Percentiles rank a stretch among this genome's conserved stretches.
Evolutionary conservation across 2,888 invertebrate genomes (phyloP).

Genomic region (Mythimna impura): DNA sequence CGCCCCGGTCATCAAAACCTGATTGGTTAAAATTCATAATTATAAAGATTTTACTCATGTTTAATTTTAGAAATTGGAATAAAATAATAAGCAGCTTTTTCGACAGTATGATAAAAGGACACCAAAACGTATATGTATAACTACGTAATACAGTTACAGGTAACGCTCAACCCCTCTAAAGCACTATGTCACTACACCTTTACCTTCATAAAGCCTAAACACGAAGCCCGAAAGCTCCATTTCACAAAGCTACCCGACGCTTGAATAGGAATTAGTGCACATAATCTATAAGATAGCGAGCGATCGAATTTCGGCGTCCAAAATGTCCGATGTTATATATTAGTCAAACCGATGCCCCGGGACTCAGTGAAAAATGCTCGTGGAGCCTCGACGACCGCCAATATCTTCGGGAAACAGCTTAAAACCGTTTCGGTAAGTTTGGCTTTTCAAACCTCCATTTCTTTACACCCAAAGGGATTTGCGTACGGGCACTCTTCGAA

Average conservation of each 20-base stretch:
- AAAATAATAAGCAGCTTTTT: background rate
- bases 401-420: constrained; percentile 82
- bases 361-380: constrained; percentile 78
- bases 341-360: constrained; percentile 77
- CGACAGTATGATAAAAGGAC: background rate
- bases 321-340: constrained; percentile 77
- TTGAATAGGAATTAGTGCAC: constrained; percentile 66
- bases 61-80: background rate
- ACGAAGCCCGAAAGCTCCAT: constrained; percentile 33
- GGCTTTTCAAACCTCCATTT: constrained; percentile 79
- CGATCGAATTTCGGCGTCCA: constrained; percentile 66
- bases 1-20: no score
- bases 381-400: constrained; percentile 77
- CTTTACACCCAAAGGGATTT: constrained; percentile 79
- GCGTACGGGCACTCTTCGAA: constrained; percentile 72
- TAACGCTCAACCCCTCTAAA: constrained; percentile 9
- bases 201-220: constrained; percentile 30
- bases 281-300: constrained; percentile 70
- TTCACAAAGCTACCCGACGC: constrained; percentile 50
- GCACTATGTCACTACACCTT: constrained; percentile 14
- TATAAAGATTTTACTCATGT: background rate
- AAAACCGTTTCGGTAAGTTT: constrained; percentile 80
- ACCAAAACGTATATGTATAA: background rate
- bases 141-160: background rate
- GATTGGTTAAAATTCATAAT: background rate